A percentile compares a stretch with the other conserved stretches of the same genome.
Conservation (phyloP, 2,888 invertebrate species). For the Hololepta plana region DNA sequence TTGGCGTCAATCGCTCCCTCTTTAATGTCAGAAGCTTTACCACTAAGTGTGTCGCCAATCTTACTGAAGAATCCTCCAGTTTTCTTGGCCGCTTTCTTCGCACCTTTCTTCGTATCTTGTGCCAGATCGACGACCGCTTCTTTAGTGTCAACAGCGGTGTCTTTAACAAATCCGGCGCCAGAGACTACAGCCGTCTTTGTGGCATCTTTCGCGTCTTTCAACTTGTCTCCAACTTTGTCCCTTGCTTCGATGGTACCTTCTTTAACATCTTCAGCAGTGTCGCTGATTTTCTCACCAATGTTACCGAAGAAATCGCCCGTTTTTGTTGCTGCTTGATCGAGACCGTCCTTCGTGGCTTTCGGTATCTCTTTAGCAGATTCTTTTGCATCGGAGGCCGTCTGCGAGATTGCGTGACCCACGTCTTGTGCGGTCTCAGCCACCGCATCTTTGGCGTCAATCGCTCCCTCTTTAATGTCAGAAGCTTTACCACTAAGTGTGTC, state of each 20-base stretch:
- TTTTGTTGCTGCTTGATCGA: conserved; percentile 3
- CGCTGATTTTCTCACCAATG: conserved; percentile 8
- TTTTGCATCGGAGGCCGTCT: too few relatives aligned
- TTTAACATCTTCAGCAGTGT: conserved; percentile 6
- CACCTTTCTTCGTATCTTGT: too few relatives aligned
- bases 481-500: conserved; percentile 10
- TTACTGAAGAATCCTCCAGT: too few relatives aligned
- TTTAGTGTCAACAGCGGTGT: conserved; percentile 3
- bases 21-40: too few relatives aligned
- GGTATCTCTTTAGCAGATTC: too few relatives aligned
- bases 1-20: too few relatives aligned
- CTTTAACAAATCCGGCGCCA: conserved; percentile 11
- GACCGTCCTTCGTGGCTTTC: background rate
- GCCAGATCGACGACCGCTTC: too few relatives aligned
- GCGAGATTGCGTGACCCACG: too few relatives aligned
- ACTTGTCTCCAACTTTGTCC: background rate
- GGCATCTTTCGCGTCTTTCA: conserved; percentile 3
- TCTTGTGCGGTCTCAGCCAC: conserved; percentile 2
- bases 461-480: conserved; percentile 10
- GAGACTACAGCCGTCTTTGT: conserved; percentile 11
- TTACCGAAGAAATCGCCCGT: too few relatives aligned
- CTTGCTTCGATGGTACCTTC: conserved; percentile 4
- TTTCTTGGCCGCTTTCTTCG: too few relatives aligned
- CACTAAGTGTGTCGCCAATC: too few relatives aligned
- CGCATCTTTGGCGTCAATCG: conserved; percentile 10